Evolutionary conservation across 2,113 vertebrate species (phyloP).

Genomic region (Glareola pratincola): DNA sequence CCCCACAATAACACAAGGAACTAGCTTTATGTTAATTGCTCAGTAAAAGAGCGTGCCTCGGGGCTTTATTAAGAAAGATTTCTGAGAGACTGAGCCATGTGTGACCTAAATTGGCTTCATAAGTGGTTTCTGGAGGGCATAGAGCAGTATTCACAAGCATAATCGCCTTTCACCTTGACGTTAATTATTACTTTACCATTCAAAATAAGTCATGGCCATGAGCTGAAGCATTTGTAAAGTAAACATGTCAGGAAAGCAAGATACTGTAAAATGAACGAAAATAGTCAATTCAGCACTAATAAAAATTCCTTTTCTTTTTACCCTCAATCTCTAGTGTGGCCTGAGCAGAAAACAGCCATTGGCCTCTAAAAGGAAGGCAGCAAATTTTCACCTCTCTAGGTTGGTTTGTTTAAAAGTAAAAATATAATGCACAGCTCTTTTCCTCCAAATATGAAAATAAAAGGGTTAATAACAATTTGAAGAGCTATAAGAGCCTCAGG

Average conservation of each 20-base stretch:
- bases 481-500: not conserved
- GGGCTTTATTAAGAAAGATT: constrained; percentile 72
- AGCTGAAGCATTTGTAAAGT: constrained; percentile 66
- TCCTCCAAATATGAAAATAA: constrained; percentile 43
- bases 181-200: constrained; percentile 71
- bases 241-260: constrained; percentile 71
- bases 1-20: constrained; percentile 11
- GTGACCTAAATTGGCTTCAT: constrained; percentile 71
- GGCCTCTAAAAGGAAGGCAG: constrained; percentile 13
- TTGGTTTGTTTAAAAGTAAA: constrained; percentile 30
- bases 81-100: constrained; percentile 67
- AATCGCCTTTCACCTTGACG: constrained; percentile 73
- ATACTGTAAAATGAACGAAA: constrained; percentile 56
- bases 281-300: constrained; percentile 48
- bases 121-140: constrained; percentile 66
- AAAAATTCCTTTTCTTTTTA: constrained; percentile 34
- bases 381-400: not conserved
- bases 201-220: constrained; percentile 51
- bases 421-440: not conserved
- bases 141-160: constrained; percentile 57
- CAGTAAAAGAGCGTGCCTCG: constrained; percentile 15
- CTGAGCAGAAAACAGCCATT: constrained; percentile 11
- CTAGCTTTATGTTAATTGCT: constrained; percentile 50
- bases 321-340: not conserved
- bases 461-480: constrained; percentile 17